These are phyloP conservation scores for Lamellibrachia luymesi DNA, from an alignment of 1,140 invertebrate genomes.

Conservation along the genomic window DNA sequence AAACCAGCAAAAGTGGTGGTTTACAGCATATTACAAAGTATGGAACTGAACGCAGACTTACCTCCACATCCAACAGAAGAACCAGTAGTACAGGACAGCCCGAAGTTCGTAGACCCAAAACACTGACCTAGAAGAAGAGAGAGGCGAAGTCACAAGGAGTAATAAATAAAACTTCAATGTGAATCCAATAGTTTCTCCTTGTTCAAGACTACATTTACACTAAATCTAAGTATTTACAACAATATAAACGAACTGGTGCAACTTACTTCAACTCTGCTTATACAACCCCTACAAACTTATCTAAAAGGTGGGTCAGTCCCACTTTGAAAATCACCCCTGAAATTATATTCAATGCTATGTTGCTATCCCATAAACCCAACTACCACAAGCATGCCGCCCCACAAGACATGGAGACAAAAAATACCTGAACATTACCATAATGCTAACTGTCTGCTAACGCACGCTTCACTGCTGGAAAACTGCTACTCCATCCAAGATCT, in stretches of 20 bases:
- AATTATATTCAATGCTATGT: not conserved
- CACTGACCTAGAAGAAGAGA: not conserved
- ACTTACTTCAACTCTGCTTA: not conserved
- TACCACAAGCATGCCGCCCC: not conserved
- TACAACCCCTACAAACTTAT: not conserved
- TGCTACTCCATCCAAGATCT: not conserved
- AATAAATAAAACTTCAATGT: not conserved
- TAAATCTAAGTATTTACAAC: not conserved
- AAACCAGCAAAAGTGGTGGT: too few species aligned
- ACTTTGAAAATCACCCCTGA: not conserved
- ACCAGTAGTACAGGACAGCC: not conserved
- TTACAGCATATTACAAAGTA: too few species aligned
- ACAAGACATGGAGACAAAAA: not conserved
- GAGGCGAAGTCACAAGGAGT: not conserved
- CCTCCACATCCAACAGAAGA: not conserved
- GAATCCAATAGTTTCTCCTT: not conserved
- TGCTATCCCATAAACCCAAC: not conserved
- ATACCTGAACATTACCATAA: constrained; percentile 5
- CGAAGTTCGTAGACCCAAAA: not conserved
- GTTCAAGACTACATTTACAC: not conserved
- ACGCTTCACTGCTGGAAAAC: not conserved
- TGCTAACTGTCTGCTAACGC: not conserved
- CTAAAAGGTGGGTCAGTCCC: not conserved
- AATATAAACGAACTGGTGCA: not conserved
- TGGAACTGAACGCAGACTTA: not conserved